phyloP scores from a whole-genome alignment of 2,888 invertebrate genomes.

The Falcaria lacertinaria region DNA sequence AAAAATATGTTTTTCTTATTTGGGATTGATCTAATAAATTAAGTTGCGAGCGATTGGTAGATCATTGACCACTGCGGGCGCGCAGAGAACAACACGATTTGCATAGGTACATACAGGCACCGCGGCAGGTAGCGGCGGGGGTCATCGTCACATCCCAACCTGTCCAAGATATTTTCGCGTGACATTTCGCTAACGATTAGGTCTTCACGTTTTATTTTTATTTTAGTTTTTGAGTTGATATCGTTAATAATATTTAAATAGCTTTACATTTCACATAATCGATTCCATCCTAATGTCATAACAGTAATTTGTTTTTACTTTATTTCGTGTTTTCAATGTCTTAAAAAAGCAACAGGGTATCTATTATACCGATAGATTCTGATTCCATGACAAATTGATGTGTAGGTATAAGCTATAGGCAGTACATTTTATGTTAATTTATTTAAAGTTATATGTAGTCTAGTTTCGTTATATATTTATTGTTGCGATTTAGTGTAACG shows the following conservation, averaged over 20 bases:
- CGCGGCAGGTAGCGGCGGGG: slow-evolving; percentile 66
- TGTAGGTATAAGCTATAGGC: too few relatives aligned
- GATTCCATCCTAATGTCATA: neutral
- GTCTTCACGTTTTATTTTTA: slow-evolving; percentile 42
- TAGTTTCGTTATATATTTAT: too few relatives aligned
- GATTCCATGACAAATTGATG: too few relatives aligned
- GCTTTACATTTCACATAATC: slow-evolving; percentile 20
- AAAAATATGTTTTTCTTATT: slow-evolving; percentile 27
- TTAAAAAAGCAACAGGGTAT: too few relatives aligned
- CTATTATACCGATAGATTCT: too few relatives aligned
- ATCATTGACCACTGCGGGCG: slow-evolving; percentile 64
- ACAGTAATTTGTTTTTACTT: neutral
- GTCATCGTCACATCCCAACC: slow-evolving; percentile 70
- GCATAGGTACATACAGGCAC: slow-evolving; percentile 72
- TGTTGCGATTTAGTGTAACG: too few relatives aligned
- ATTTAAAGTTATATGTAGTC: too few relatives aligned
- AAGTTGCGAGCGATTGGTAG: slow-evolving; percentile 49
- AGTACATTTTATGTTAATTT: too few relatives aligned
- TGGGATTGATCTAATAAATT: slow-evolving; percentile 62
- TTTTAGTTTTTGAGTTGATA: slow-evolving; percentile 19
- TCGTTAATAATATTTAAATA: too few relatives aligned
- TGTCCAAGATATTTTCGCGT: slow-evolving; percentile 57
- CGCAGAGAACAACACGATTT: slow-evolving; percentile 62
- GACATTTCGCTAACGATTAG: slow-evolving; percentile 65
- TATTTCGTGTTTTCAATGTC: too few relatives aligned